Conservation (phyloP, 2,113 vertebrate species). For the Ploceus nigricollis region DNA sequence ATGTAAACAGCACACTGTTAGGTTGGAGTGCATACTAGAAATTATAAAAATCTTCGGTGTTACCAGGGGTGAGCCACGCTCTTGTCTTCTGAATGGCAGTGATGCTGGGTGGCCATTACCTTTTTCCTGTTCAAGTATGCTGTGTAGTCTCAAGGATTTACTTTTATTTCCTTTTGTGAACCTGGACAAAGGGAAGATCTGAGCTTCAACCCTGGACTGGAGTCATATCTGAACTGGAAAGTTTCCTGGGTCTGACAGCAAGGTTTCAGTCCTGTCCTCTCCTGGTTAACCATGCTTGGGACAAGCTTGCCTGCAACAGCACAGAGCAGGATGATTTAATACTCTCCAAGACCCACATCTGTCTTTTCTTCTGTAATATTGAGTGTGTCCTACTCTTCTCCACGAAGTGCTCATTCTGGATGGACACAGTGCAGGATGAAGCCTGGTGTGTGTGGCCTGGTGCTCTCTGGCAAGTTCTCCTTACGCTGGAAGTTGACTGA, state of each 20-base stretch:
- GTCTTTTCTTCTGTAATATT: neutral
- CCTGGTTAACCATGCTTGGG: neutral
- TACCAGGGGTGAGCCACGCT: neutral
- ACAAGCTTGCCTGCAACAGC: neutral
- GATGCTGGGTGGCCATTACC: neutral
- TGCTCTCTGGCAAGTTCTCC: neutral
- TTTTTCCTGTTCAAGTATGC: neutral
- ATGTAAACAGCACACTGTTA: neutral
- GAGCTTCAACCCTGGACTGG: neutral
- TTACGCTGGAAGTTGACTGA: neutral
- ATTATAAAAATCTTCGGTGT: neutral
- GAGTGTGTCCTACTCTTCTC: neutral
- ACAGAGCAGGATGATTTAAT: neutral
- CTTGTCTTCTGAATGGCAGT: neutral
- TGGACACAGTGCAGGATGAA: accelerated
- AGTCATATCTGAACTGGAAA: neutral
- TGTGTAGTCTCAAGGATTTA: neutral
- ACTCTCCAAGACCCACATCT: neutral
- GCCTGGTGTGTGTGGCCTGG: accelerated
- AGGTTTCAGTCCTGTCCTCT: neutral
- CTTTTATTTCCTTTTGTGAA: neutral
- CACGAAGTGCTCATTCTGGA: neutral
- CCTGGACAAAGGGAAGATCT: neutral
- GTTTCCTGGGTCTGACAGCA: neutral
- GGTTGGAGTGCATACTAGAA: neutral